Conservation (phyloP, 2,113 vertebrate genomes). For the Chaenocephalus aceratus region DNA sequence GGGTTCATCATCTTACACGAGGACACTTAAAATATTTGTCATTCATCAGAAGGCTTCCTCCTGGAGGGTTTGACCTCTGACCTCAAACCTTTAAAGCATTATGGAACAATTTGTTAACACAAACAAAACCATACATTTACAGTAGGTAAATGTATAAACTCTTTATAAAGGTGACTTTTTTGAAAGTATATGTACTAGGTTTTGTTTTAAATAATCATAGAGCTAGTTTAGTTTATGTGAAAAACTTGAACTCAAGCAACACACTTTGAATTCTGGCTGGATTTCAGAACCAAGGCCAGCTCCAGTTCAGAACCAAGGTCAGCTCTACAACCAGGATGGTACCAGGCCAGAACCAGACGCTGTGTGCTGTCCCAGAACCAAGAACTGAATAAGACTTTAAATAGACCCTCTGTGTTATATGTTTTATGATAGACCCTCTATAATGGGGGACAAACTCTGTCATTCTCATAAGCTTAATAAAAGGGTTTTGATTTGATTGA, state of each 20-base stretch:
- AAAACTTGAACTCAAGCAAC: not conserved
- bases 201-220: too few species aligned
- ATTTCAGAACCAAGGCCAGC: slow-evolving; percentile 54
- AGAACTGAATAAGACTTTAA: not conserved
- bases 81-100: too few species aligned
- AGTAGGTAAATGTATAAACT: too few species aligned
- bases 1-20: not conserved
- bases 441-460: not conserved
- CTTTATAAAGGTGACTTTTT: too few species aligned
- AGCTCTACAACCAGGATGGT: slow-evolving; percentile 11
- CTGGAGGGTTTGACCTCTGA: not conserved
- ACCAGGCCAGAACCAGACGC: not conserved
- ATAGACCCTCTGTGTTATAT: not conserved
- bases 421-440: not conserved
- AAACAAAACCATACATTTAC: too few species aligned
- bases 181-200: too few species aligned
- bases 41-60: not conserved
- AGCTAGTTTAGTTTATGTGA: not conserved
- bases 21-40: not conserved
- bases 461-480: not conserved
- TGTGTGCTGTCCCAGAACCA: not conserved
- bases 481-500: not conserved
- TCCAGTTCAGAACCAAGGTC: slow-evolving; percentile 38
- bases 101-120: too few species aligned
- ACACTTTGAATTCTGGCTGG: not conserved